These are phyloP conservation scores for Muscicapa adusta DNA, from an alignment of 2,113 vertebrate genomes.

Conservation along the genomic window DNA sequence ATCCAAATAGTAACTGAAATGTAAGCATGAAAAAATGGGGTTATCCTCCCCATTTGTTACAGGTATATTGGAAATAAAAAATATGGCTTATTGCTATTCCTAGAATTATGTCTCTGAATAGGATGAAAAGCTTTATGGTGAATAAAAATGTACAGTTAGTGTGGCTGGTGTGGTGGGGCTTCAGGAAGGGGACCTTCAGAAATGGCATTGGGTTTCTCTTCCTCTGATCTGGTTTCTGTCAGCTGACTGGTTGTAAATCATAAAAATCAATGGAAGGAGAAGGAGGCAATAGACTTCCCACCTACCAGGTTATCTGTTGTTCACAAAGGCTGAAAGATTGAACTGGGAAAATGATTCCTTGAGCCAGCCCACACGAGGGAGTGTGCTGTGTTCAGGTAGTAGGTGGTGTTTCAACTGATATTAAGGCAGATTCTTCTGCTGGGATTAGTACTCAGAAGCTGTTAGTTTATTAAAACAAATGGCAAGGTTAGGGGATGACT, in stretches of 20 bases:
- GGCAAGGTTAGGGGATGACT: background rate
- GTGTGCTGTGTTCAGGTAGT: fast-evolving
- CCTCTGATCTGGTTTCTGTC: background rate
- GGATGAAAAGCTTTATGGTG: background rate
- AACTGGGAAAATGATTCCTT: background rate
- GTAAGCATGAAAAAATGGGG: background rate
- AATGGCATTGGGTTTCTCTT: background rate
- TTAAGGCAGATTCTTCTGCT: background rate
- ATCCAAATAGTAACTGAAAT: background rate
- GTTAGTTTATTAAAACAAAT: background rate
- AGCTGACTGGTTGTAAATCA: fast-evolving
- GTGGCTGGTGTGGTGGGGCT: fast-evolving
- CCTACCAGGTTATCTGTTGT: background rate
- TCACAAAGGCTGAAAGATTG: background rate
- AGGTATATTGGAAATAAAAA: background rate
- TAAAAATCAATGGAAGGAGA: background rate
- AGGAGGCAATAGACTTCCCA: background rate
- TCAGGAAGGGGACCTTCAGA: background rate
- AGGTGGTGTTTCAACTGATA: background rate
- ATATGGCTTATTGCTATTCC: background rate
- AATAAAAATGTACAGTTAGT: background rate
- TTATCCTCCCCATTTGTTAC: background rate
- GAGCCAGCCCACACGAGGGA: fast-evolving
- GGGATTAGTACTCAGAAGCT: background rate
- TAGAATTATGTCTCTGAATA: background rate